Conservation (phyloP, 2,113 vertebrate genomes). For the Pseudorectes ferrugineus region DNA sequence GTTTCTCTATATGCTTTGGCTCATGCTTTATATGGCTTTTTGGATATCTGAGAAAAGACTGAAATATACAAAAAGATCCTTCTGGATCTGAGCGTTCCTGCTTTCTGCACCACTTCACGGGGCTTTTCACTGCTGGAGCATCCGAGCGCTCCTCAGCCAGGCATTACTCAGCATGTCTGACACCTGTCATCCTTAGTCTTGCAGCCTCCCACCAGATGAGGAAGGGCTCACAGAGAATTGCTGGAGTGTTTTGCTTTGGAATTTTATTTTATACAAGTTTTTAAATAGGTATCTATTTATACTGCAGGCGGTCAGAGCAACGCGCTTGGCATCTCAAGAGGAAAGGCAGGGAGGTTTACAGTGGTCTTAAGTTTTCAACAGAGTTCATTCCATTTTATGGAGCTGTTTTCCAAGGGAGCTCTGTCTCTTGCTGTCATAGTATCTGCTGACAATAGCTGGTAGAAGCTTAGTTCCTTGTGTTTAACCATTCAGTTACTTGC, state of each 20-base stretch:
- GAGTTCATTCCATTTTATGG: background rate
- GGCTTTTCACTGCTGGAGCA: background rate
- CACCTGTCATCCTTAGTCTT: background rate
- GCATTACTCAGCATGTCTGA: background rate
- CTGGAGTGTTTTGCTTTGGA: background rate
- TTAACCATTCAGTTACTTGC: background rate
- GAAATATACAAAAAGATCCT: background rate
- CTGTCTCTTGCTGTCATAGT: background rate
- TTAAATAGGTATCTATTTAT: background rate
- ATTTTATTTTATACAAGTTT: conserved; percentile 1
- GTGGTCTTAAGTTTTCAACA: background rate
- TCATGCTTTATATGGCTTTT: background rate
- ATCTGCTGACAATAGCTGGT: background rate
- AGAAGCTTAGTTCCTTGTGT: background rate
- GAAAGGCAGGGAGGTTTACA: background rate
- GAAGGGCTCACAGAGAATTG: background rate
- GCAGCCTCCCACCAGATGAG: background rate
- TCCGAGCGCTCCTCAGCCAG: background rate
- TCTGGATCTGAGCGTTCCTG: background rate
- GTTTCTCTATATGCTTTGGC: background rate
- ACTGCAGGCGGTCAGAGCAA: background rate
- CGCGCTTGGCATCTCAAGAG: background rate
- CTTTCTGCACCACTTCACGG: background rate
- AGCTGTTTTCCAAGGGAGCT: background rate
- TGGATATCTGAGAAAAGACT: background rate